Conservation (phyloP, 2,113 vertebrate genomes). For the Xenopus tropicalis region DNA sequence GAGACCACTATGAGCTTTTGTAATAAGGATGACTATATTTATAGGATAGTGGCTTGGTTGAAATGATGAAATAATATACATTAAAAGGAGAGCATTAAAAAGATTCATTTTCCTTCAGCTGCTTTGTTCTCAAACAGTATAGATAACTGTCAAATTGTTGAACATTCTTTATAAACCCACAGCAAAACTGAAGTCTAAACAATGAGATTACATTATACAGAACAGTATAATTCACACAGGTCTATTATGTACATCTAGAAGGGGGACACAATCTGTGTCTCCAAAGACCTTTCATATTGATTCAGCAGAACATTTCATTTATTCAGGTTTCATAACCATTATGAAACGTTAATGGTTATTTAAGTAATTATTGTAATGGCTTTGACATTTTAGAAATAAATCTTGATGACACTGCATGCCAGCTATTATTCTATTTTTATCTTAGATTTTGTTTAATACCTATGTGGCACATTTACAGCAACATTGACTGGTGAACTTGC, state of each 20-base stretch:
- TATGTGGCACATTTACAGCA: neutral
- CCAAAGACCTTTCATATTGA: neutral
- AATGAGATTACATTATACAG: neutral
- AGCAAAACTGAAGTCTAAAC: neutral
- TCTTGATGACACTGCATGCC: neutral
- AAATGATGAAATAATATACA: neutral
- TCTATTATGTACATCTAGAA: neutral
- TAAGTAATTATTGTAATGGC: conserved; percentile 3
- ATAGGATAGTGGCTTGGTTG: no score
- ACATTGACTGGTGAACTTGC: neutral
- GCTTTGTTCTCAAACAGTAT: neutral
- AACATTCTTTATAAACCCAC: neutral
- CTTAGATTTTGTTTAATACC: neutral
- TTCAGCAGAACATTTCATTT: neutral
- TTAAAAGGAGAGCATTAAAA: neutral
- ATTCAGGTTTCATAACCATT: neutral
- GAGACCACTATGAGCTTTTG: no score
- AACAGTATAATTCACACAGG: no score
- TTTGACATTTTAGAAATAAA: neutral
- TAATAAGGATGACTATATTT: no score
- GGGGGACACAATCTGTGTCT: neutral
- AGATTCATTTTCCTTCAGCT: neutral
- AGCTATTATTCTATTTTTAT: neutral
- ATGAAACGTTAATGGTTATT: neutral
- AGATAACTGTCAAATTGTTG: neutral